Percentiles rank a stretch among this genome's conserved stretches.
phyloP scores from a whole-genome alignment of 2,888 invertebrate genomes.

The Amaurobius ferox region DNA sequence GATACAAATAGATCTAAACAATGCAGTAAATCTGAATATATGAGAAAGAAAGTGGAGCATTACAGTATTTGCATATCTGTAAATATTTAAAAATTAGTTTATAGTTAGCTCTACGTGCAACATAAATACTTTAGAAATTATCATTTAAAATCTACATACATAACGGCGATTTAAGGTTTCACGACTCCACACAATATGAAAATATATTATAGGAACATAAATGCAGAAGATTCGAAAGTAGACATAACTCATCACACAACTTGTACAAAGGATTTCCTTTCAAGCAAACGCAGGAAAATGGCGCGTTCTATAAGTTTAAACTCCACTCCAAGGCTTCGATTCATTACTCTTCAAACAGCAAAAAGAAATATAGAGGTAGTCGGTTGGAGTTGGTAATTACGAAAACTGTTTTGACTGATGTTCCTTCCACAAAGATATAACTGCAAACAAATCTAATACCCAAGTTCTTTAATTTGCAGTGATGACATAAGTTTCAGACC shows the following conservation, averaged over 20 bases:
- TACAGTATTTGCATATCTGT: too few species aligned
- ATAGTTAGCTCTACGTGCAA: too few species aligned
- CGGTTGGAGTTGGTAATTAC: background rate
- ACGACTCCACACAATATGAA: too few species aligned
- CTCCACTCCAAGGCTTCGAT: background rate
- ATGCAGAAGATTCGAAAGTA: too few species aligned
- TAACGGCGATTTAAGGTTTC: too few species aligned
- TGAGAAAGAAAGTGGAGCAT: too few species aligned
- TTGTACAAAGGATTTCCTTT: background rate
- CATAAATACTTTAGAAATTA: too few species aligned
- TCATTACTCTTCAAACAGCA: background rate
- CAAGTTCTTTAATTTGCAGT: background rate
- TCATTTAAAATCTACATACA: too few species aligned
- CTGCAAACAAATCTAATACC: background rate
- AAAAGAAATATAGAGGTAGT: background rate
- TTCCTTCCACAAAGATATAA: background rate
- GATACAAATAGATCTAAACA: too few species aligned
- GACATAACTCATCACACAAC: background rate
- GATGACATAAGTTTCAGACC: background rate
- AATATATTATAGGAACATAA: too few species aligned
- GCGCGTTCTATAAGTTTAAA: background rate
- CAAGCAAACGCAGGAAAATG: background rate
- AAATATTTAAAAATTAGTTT: too few species aligned
- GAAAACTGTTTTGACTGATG: background rate
- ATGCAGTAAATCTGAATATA: too few species aligned